phyloP scores from a whole-genome alignment of 53 echinoderm and acorn worm species.

The Paracentrotus lividus region DNA sequence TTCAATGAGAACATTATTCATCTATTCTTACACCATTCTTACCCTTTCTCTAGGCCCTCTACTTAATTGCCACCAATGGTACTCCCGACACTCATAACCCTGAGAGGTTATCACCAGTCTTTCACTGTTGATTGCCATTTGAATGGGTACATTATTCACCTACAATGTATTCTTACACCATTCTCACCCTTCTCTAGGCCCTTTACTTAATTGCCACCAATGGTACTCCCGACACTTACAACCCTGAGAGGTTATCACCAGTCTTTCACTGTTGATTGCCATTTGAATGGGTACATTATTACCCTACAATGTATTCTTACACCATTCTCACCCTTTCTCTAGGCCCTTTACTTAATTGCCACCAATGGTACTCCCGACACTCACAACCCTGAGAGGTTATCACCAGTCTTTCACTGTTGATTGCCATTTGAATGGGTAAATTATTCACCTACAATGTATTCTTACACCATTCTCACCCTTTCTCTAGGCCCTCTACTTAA shows the following conservation, averaged over 20 bases:
- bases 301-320: no score
- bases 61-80: slow-evolving; percentile 95
- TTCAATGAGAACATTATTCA: background rate
- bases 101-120: slow-evolving; percentile 85
- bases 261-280: slow-evolving; percentile 62
- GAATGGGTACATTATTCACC: background rate
- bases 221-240: slow-evolving; percentile 81
- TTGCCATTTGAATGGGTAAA: no score
- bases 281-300: no score
- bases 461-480: background rate
- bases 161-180: background rate
- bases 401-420: slow-evolving; percentile 80
- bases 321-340: background rate
- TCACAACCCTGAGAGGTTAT: slow-evolving; percentile 89
- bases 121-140: slow-evolving; percentile 69
- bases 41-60: slow-evolving; percentile 78
- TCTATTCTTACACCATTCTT: background rate
- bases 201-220: slow-evolving; percentile 91
- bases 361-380: slow-evolving; percentile 92
- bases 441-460: background rate
- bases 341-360: slow-evolving; percentile 96
- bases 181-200: slow-evolving; percentile 61
- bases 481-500: slow-evolving; percentile 92
- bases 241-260: slow-evolving; percentile 80
- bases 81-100: slow-evolving; percentile 90